phyloP scores from a whole-genome alignment of 1,140 invertebrate genomes.

The Callitettix versicolor region DNA sequence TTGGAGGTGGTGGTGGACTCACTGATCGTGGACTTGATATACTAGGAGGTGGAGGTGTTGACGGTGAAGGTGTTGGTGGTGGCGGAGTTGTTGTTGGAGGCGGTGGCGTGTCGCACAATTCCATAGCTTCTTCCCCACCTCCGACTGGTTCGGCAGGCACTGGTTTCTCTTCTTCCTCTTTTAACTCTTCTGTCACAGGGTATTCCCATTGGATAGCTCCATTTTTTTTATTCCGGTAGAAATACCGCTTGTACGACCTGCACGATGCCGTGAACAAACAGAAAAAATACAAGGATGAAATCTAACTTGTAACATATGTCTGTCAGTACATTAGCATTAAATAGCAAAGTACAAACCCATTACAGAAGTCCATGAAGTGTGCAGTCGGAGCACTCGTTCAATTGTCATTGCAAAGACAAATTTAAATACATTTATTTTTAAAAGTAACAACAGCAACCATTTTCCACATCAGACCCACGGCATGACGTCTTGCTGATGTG shows the following conservation, averaged over 20 bases:
- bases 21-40: too few relatives aligned
- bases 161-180: constrained; percentile 2
- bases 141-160: constrained; percentile 23
- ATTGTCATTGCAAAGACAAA: too few relatives aligned
- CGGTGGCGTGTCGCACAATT: constrained; percentile 47
- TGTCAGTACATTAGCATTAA: too few relatives aligned
- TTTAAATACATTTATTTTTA: too few relatives aligned
- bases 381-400: too few relatives aligned
- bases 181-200: constrained; percentile 35
- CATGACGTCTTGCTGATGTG: too few relatives aligned
- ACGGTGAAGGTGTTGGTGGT: constrained; percentile 5
- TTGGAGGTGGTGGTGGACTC: too few relatives aligned
- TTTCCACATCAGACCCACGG: too few relatives aligned
- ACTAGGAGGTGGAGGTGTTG: constrained; percentile 19
- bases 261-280: constrained; percentile 37
- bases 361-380: too few relatives aligned
- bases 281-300: constrained; percentile 21
- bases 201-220: constrained; percentile 55
- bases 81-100: constrained; percentile 24
- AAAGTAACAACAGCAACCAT: too few relatives aligned
- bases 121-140: constrained; percentile 47
- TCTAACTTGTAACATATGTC: too few relatives aligned
- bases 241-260: constrained; percentile 58
- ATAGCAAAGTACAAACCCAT: too few relatives aligned
- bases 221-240: constrained; percentile 47